A percentile compares a stretch with the other conserved stretches of the same genome.
Conservation (phyloP, 2,113 vertebrate species). For the Peromyscus maniculatus region DNA sequence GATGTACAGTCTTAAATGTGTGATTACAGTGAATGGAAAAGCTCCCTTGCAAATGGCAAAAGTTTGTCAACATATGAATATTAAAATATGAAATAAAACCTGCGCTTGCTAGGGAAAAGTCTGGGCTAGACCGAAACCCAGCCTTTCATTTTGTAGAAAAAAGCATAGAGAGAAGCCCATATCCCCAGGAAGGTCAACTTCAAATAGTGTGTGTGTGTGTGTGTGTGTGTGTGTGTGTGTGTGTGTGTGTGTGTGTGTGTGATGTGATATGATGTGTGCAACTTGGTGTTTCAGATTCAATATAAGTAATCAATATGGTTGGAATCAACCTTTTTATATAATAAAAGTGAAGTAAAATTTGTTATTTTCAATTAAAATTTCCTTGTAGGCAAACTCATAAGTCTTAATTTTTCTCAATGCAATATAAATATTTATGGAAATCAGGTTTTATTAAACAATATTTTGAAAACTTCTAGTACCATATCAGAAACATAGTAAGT, state of each 20-base stretch:
- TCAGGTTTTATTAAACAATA: no score
- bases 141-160: neutral
- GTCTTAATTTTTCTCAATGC: no score
- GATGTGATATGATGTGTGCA: no score
- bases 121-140: neutral
- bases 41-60: slow-evolving; percentile 2
- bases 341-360: no score
- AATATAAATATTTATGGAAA: no score
- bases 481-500: no score
- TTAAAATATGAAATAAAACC: neutral
- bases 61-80: neutral
- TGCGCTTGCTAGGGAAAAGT: neutral
- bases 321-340: neutral
- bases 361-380: no score
- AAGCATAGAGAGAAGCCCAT: neutral
- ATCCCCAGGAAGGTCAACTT: neutral
- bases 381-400: no score
- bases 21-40: slow-evolving; percentile 29
- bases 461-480: no score
- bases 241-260: no score
- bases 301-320: neutral
- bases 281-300: neutral
- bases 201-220: neutral
- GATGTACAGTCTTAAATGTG: neutral
- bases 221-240: neutral